A percentile compares a stretch with the other conserved stretches of the same genome.
Evolutionary conservation across 2,888 invertebrate species (phyloP).

Genomic region (Eristalis intricaria): DNA sequence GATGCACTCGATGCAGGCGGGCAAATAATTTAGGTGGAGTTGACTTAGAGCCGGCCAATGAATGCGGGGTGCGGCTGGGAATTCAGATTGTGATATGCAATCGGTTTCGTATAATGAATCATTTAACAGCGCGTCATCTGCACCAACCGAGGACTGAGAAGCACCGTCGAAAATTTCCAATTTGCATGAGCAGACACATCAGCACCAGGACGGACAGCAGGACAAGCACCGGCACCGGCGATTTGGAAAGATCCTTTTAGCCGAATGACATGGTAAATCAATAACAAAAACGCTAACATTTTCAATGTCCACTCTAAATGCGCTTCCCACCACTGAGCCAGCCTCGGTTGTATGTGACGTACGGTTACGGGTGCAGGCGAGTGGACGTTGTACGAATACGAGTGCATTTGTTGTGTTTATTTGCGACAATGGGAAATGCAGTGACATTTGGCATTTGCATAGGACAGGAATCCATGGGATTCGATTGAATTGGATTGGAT

Average conservation of each 20-base stretch:
- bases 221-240: slow-evolving; percentile 4
- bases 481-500: slow-evolving; percentile 44
- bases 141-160: slow-evolving; percentile 35
- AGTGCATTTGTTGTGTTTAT: slow-evolving; percentile 45
- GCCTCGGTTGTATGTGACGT: not conserved
- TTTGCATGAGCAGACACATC: slow-evolving; percentile 68
- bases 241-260: slow-evolving; percentile 56
- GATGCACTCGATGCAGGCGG: slow-evolving; percentile 45
- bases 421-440: slow-evolving; percentile 57
- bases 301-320: slow-evolving; percentile 53
- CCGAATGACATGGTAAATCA: slow-evolving; percentile 61
- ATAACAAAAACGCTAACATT: slow-evolving; percentile 67
- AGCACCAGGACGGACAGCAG: slow-evolving; percentile 11
- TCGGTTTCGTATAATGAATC: slow-evolving; percentile 49
- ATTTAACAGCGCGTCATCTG: slow-evolving; percentile 64
- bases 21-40: slow-evolving; percentile 61
- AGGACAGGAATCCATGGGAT: slow-evolving; percentile 39
- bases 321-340: not conserved
- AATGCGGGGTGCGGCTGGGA: not conserved
- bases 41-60: slow-evolving; percentile 16
- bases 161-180: slow-evolving; percentile 57
- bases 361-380: no score
- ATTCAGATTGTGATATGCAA: slow-evolving; percentile 14
- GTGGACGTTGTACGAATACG: slow-evolving; percentile 5
- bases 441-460: slow-evolving; percentile 63